Percentiles rank a stretch among this genome's conserved stretches.
Conservation (phyloP, 2,888 invertebrate species). For the Microdon myrmicae region DNA sequence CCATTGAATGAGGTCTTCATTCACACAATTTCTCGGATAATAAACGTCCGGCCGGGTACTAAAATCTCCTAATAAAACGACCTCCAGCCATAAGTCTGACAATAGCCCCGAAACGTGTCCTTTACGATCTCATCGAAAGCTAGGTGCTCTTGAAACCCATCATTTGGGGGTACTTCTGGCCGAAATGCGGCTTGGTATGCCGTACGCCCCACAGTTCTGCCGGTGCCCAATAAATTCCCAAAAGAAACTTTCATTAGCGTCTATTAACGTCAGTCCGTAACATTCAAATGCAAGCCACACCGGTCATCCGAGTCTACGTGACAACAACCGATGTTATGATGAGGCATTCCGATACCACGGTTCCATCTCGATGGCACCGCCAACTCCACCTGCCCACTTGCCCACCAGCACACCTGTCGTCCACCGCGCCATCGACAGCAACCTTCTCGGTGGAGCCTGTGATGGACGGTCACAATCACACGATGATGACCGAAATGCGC, state of each 20-base stretch:
- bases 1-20: too few species aligned
- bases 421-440: not conserved
- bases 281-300: constrained; percentile 49
- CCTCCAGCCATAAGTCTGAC: not conserved
- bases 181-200: constrained; percentile 42
- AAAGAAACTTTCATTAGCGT: constrained; percentile 48
- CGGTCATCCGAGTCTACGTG: constrained; percentile 35
- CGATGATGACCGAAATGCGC: constrained; percentile 14
- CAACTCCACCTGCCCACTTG: too few species aligned
- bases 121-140: too few species aligned
- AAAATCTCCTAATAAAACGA: constrained; percentile 9
- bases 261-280: constrained; percentile 47
- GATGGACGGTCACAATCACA: constrained; percentile 28
- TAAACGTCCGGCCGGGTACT: too few species aligned
- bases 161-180: too few species aligned
- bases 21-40: too few species aligned
- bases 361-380: not conserved
- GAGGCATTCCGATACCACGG: constrained; percentile 7
- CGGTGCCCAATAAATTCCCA: constrained; percentile 41
- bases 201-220: constrained; percentile 33
- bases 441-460: too few species aligned
- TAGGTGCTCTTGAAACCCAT: too few species aligned
- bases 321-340: constrained; percentile 34
- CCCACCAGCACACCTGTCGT: too few species aligned
- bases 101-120: constrained; percentile 18